Base-by-base conservation (phyloP, 2,888 invertebrate species). In the Acleris holmiana region DNA sequence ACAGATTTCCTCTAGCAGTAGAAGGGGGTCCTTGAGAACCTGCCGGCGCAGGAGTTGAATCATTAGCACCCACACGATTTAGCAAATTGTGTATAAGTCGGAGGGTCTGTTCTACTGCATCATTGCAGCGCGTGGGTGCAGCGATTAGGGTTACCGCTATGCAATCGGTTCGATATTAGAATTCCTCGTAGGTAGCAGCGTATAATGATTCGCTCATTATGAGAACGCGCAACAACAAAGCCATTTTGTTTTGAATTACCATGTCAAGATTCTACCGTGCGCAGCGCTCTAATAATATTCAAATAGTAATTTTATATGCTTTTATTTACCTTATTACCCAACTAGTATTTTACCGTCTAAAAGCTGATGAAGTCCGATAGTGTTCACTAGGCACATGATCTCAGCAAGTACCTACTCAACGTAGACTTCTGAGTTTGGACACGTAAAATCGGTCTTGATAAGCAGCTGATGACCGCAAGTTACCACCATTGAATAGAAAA, bases 21-120 rank as follows among this genome's bases (percentile, higher is more conserved):
- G 84, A 86, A 91, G 89, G 89, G 78, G 86, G 85, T 87, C 91
- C 91, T 91, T 91, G 91, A 80, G 63, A 83, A 73, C 88, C 89
- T 85, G 88, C 88, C 72, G 71, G 68, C 56, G 69, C 73, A 51
- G 60, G 71, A 71, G 73, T 78, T 85, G 88, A 88, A 82, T 91
- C 90, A 89, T 80, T 80, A 79, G 78, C 85, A 73, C 91, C 90
- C 86, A 91, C 91, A 82, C 83, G 73, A 15, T 51, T 17, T 29
- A 25, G 35, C 18, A 44, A 80, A 80, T 78, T 81, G 78, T 13
- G 35, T 35, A 29, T 79, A 76, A 72, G 68, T 71, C 71, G 76
- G 76, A 76, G 75, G 75, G 71, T 55, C 54, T 55, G 53, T 58
- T 65, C 72, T 69, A 71, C 66, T 67, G 71, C 69, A 69, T 60